Evolutionary conservation across 2,113 vertebrate species (phyloP).

Genomic region (Chloroceryle aenea): DNA sequence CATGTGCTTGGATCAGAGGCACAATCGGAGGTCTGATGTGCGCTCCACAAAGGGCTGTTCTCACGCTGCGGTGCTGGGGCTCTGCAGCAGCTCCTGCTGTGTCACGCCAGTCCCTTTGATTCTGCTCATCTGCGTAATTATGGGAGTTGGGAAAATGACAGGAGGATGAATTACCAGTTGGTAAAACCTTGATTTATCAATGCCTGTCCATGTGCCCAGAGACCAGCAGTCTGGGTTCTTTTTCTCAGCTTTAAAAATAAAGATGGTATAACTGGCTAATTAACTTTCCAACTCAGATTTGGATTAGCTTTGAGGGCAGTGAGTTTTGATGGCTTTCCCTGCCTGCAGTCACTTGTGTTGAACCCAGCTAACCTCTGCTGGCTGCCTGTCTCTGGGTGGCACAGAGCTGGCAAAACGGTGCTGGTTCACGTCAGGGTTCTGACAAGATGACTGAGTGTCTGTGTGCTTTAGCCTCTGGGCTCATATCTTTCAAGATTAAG

Average conservation of each 20-base stretch:
- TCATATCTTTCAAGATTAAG: neutral
- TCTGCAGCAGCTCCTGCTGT: constrained; percentile 30
- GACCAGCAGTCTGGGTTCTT: constrained; percentile 15
- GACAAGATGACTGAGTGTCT: neutral
- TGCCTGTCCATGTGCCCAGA: constrained; percentile 12
- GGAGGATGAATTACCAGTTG: constrained; percentile 35
- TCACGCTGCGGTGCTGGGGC: neutral
- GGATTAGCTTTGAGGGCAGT: constrained; percentile 40
- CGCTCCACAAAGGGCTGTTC: constrained; percentile 43
- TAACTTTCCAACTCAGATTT: neutral
- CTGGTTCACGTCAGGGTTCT: neutral
- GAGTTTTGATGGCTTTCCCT: constrained; percentile 39
- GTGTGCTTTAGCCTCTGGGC: neutral
- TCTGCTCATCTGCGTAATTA: neutral
- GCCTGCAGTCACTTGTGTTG: constrained; percentile 41
- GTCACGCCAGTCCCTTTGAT: constrained; percentile 29
- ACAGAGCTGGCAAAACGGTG: neutral
- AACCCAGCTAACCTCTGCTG: constrained; percentile 30
- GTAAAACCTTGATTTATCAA: constrained; percentile 35
- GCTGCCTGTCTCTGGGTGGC: neutral
- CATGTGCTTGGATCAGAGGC: constrained; percentile 26
- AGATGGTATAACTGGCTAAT: constrained; percentile 46
- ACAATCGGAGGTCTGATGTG: constrained; percentile 23
- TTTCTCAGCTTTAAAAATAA: constrained; percentile 64
- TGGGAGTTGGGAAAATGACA: constrained; percentile 11